Evolutionary conservation across 1,140 invertebrate species (phyloP).

Genomic region (Melanaphis sacchari): DNA sequence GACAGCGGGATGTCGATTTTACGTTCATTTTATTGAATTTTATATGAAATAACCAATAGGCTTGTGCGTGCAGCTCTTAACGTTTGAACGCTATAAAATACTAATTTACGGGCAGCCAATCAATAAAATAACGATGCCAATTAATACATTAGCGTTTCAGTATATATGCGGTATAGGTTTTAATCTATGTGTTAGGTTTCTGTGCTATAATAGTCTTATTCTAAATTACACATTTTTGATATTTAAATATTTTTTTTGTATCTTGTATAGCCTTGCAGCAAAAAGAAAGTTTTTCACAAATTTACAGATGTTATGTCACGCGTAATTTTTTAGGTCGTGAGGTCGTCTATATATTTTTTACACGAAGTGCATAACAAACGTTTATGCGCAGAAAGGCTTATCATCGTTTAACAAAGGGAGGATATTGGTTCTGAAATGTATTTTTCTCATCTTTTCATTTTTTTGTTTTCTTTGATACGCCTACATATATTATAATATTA

Average conservation of each 20-base stretch:
- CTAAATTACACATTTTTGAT: not conserved
- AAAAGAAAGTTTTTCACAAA: not conserved
- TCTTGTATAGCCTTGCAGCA: not conserved
- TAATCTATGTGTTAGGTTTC: not conserved
- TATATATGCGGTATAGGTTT: not conserved
- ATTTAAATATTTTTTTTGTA: not conserved
- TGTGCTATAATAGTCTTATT: not conserved
- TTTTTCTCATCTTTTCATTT: not conserved
- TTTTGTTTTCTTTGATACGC: conserved; percentile 1
- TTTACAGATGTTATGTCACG: not conserved
- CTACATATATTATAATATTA: not conserved
- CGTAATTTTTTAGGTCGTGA: not conserved
- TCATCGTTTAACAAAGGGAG: not conserved
- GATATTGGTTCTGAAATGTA: not conserved
- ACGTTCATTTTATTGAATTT: not conserved
- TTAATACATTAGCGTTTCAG: not conserved
- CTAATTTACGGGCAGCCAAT: not conserved
- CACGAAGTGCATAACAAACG: not conserved
- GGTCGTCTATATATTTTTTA: not conserved
- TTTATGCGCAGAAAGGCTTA: not conserved
- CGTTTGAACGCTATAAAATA: not conserved
- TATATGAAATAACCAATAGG: not conserved
- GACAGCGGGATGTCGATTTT: conserved; percentile 4
- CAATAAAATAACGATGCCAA: not conserved
- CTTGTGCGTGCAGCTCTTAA: not conserved